A percentile compares a stretch with the other conserved stretches of the same genome.
phyloP scores from a whole-genome alignment of 35 echinoderm and acorn worm species.

The Heliocidaris tuberculata region DNA sequence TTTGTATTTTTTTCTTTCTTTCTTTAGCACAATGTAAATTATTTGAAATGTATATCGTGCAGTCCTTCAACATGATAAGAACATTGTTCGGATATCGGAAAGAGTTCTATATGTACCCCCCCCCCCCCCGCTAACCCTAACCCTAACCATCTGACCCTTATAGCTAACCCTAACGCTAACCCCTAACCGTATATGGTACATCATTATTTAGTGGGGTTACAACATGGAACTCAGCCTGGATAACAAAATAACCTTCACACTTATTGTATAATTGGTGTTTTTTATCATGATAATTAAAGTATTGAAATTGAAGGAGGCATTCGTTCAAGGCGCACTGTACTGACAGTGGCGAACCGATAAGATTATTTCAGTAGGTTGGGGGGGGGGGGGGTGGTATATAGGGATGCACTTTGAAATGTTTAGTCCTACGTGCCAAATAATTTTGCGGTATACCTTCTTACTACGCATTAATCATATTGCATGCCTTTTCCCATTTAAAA shows the following conservation, averaged over 20 bases:
- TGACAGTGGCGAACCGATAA: not conserved
- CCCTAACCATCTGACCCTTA: not conserved
- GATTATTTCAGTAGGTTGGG: not conserved
- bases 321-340: not conserved
- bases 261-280: not conserved
- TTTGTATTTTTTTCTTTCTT: too few relatives aligned
- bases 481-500: too few relatives aligned
- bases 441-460: too few relatives aligned
- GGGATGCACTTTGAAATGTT: not conserved
- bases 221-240: not conserved
- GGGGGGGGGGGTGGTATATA: not conserved
- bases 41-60: too few relatives aligned
- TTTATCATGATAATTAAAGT: not conserved
- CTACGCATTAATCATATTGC: too few relatives aligned
- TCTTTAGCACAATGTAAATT: too few relatives aligned
- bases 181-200: not conserved
- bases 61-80: too few relatives aligned
- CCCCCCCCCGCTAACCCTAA: not conserved
- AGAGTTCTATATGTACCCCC: too few relatives aligned
- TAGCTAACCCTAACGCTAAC: not conserved
- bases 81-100: too few relatives aligned
- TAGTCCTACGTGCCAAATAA: too few relatives aligned
- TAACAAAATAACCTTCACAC: not conserved
- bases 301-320: not conserved
- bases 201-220: not conserved